Percentiles rank a stretch among this genome's conserved stretches.
phyloP scores from a whole-genome alignment of 1,140 invertebrate genomes.

The Rhizoglyphus robini region DNA sequence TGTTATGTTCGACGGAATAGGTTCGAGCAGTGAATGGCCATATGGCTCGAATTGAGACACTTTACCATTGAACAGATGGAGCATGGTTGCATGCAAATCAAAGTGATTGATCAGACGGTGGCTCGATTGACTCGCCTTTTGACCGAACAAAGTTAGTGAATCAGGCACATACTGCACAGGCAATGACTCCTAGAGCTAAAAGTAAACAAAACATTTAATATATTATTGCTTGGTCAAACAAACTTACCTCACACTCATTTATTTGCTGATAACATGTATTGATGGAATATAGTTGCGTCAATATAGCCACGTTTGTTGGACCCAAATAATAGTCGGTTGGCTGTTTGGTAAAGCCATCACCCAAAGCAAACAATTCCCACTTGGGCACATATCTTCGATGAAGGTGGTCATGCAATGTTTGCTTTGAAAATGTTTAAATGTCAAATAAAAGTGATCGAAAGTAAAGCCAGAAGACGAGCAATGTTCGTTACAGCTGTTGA shows the following conservation, averaged over 20 bases:
- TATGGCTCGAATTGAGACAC: not conserved
- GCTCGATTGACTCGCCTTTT: not conserved
- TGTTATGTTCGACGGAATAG: not conserved
- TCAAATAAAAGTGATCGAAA: not conserved
- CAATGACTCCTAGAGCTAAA: too few species aligned
- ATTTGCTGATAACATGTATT: not conserved
- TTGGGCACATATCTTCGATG: not conserved
- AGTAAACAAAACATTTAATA: not conserved
- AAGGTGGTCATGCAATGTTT: not conserved
- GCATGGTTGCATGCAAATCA: too few species aligned
- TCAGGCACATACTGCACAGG: too few species aligned
- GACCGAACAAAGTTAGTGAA: not conserved
- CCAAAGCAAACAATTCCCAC: not conserved
- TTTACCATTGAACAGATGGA: not conserved
- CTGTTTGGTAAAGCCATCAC: not conserved
- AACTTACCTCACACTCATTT: not conserved
- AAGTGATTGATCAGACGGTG: not conserved
- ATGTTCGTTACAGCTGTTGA: not conserved
- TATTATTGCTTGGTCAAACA: not conserved
- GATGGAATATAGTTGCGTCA: not conserved
- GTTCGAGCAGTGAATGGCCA: not conserved
- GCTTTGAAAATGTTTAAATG: too few species aligned
- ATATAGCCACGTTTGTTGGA: not conserved
- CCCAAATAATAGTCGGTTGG: not conserved
- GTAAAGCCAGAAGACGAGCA: not conserved